phyloP scores from a whole-genome alignment of 2,888 invertebrate genomes.

The Cloeon dipterum region DNA sequence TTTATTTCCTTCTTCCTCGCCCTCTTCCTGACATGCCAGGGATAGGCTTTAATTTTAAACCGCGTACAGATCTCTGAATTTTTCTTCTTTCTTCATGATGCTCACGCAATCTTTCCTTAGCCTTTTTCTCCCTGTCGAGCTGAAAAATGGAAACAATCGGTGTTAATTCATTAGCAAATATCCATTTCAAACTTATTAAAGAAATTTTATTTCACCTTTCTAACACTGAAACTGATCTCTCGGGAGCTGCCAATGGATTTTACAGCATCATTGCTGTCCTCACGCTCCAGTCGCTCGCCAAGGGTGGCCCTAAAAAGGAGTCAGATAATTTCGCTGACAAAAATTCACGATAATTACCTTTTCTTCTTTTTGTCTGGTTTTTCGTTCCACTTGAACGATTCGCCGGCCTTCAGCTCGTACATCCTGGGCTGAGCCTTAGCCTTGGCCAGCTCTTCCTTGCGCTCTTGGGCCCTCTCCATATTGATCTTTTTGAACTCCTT shows the following conservation, averaged over 20 bases:
- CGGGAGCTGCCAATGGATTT: constrained; percentile 41
- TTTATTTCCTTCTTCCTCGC: no score
- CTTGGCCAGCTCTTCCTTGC: constrained; percentile 15
- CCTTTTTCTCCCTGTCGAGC: constrained; percentile 1
- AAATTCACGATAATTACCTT: background rate
- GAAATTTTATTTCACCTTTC: constrained; percentile 18
- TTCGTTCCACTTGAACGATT: constrained; percentile 30
- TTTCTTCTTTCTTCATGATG: constrained; percentile 7
- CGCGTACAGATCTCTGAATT: constrained; percentile 1
- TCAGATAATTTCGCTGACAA: constrained; percentile 5
- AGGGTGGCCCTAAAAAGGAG: constrained; percentile 33
- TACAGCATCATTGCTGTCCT: constrained; percentile 23
- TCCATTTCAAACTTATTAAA: background rate
- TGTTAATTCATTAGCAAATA: background rate
- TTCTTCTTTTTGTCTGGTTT: constrained; percentile 18
- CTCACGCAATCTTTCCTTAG: background rate
- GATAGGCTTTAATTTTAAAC: no score
- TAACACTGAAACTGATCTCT: constrained; percentile 55
- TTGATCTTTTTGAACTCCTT: constrained; percentile 44
- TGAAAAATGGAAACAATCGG: constrained; percentile 3
- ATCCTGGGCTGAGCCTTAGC: constrained; percentile 21
- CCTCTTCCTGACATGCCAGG: background rate
- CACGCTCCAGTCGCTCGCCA: constrained; percentile 44
- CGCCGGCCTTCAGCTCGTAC: constrained; percentile 33
- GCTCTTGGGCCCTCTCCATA: constrained; percentile 22